These are phyloP conservation scores for Nebria ingens DNA, from an alignment of 1,140 invertebrate species.

Conservation along the genomic window DNA sequence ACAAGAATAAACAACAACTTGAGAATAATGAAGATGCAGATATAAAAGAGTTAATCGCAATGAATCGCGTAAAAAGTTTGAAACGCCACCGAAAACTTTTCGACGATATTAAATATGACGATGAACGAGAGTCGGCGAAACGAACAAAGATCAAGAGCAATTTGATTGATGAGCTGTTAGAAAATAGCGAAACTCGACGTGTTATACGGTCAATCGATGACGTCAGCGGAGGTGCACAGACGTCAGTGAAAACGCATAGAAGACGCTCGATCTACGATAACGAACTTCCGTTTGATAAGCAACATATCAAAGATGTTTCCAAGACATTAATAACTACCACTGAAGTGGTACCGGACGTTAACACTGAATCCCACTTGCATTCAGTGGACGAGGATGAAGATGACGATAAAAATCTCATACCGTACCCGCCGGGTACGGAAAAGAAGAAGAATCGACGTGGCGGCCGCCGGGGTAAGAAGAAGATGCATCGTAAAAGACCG, in stretches of 20 bases:
- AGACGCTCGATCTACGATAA: background rate
- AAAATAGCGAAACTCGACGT: background rate
- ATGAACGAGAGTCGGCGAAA: background rate
- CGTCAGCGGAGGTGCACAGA: background rate
- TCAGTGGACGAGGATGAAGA: background rate
- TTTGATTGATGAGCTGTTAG: background rate
- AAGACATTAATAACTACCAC: background rate
- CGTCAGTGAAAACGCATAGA: background rate
- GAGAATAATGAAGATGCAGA: background rate
- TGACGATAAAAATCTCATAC: slow-evolving; percentile 5
- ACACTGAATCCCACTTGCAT: slow-evolving; percentile 6
- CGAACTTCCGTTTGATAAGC: background rate
- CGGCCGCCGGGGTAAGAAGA: background rate
- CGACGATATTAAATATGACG: slow-evolving; percentile 1
- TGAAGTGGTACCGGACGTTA: background rate
- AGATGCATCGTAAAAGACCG: background rate
- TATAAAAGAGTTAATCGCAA: background rate
- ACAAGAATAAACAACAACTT: background rate
- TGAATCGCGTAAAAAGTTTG: background rate
- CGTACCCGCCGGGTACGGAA: background rate
- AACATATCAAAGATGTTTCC: background rate
- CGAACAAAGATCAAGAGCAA: background rate
- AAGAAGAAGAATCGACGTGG: background rate
- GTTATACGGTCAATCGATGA: background rate
- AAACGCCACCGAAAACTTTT: background rate